Evolutionary conservation across 2,113 vertebrate genomes (phyloP).

Genomic region (Cygnus buccinator): DNA sequence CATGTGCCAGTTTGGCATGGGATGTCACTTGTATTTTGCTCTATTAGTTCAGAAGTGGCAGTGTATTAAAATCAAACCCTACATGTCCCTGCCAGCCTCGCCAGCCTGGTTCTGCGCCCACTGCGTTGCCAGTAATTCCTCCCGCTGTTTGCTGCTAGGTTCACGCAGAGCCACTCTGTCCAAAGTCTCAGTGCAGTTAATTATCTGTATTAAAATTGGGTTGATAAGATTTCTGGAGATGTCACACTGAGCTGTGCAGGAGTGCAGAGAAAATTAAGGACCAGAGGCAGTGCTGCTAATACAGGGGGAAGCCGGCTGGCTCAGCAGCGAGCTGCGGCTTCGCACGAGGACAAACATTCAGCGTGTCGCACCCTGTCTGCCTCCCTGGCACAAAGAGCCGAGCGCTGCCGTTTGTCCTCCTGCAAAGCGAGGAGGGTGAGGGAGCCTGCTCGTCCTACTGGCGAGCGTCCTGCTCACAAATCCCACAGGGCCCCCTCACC

Average conservation of each 20-base stretch:
- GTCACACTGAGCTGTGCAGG: slow-evolving; percentile 51
- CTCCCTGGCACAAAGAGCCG: not conserved
- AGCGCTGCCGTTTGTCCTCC: not conserved
- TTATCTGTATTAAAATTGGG: slow-evolving; percentile 62
- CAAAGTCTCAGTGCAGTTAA: slow-evolving; percentile 66
- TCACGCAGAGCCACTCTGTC: slow-evolving; percentile 47
- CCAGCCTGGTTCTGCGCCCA: slow-evolving; percentile 48
- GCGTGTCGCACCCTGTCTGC: not conserved
- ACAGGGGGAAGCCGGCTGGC: not conserved
- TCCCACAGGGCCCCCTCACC: not conserved
- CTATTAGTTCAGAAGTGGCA: slow-evolving; percentile 64
- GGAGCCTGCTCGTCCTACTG: not conserved
- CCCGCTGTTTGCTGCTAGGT: slow-evolving; percentile 55
- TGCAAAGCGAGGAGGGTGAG: not conserved
- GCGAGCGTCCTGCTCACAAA: not conserved
- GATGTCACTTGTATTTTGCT: slow-evolving; percentile 5
- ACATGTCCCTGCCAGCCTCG: slow-evolving; percentile 57
- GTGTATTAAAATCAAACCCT: slow-evolving; percentile 67
- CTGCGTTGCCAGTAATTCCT: slow-evolving; percentile 45
- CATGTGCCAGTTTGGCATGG: slow-evolving; percentile 58
- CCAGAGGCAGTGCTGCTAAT: not conserved
- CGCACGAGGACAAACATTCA: not conserved
- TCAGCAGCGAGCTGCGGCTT: not conserved
- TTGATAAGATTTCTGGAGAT: slow-evolving; percentile 60
- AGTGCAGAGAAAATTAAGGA: slow-evolving; percentile 34